A percentile compares a stretch with the other conserved stretches of the same genome.
These are phyloP conservation scores for Scophthalmus maximus DNA, from an alignment of 2,113 vertebrate species.

Conservation along the genomic window DNA sequence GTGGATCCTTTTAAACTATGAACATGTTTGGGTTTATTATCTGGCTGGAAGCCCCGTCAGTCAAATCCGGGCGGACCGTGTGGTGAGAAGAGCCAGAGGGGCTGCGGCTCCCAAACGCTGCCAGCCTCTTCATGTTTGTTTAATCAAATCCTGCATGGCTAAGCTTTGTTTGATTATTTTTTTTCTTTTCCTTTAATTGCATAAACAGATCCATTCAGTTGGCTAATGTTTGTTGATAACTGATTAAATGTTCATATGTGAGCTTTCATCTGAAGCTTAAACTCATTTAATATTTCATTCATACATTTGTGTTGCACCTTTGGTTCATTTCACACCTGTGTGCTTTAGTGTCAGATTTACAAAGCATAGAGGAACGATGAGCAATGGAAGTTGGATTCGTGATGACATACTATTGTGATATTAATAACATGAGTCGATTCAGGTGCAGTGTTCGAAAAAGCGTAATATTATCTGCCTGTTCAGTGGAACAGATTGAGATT, in stretches of 20 bases:
- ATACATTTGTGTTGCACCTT: not conserved
- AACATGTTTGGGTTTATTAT: slow-evolving; percentile 1
- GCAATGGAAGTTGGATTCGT: not conserved
- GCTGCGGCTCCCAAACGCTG: slow-evolving; percentile 11
- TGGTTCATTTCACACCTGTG: no score
- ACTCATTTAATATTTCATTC: not conserved
- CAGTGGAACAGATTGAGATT: no score
- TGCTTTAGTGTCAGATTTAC: not conserved
- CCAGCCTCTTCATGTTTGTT: slow-evolving; percentile 38
- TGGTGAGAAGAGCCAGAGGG: slow-evolving; percentile 26
- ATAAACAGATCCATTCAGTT: not conserved
- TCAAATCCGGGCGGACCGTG: slow-evolving; percentile 7
- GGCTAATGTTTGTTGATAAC: slow-evolving; percentile 18
- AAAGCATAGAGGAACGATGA: not conserved
- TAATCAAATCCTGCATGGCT: slow-evolving; percentile 18
- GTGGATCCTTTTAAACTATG: not conserved
- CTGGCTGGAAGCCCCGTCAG: not conserved
- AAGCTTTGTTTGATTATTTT: slow-evolving; percentile 24
- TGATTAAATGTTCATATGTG: slow-evolving; percentile 13
- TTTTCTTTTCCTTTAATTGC: not conserved
- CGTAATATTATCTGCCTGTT: no score
- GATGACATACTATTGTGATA: no score
- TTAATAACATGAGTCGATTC: no score
- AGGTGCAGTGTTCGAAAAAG: no score
- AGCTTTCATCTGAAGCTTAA: slow-evolving; percentile 8